Percentiles rank a stretch among this genome's conserved stretches.
These are phyloP conservation scores for Chelonus insularis DNA, from an alignment of 1,140 invertebrate species.

Conservation along the genomic window DNA sequence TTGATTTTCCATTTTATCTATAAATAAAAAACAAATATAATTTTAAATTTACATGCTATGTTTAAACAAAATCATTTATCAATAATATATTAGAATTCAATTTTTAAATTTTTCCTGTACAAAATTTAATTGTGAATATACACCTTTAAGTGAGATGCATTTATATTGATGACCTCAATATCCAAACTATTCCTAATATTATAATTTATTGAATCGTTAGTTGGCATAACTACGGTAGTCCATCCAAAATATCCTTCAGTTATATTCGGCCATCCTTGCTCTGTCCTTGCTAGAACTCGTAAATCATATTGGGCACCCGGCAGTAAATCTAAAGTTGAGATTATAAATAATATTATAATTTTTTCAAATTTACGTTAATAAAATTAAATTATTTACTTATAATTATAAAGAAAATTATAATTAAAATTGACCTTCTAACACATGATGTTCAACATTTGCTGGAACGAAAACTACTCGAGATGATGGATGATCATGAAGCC, in stretches of 20 bases:
- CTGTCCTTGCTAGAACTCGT: slow-evolving; percentile 62
- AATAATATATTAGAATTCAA: too few relatives aligned
- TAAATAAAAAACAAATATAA: slow-evolving; percentile 22
- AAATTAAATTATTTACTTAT: neutral
- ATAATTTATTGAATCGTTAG: slow-evolving; percentile 38
- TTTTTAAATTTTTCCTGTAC: too few relatives aligned
- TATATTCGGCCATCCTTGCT: slow-evolving; percentile 58
- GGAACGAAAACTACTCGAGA: slow-evolving; percentile 56
- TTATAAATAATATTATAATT: too few relatives aligned
- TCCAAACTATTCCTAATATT: slow-evolving; percentile 48
- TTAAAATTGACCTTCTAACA: slow-evolving; percentile 64
- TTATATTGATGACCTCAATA: slow-evolving; percentile 54
- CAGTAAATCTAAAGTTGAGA: slow-evolving; percentile 54
- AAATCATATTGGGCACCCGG: slow-evolving; percentile 65
- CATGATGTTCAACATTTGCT: slow-evolving; percentile 52
- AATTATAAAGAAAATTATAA: slow-evolving; percentile 1
- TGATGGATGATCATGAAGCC: slow-evolving; percentile 56
- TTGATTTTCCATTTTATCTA: slow-evolving; percentile 57
- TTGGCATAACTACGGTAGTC: slow-evolving; percentile 59
- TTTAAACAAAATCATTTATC: neutral
- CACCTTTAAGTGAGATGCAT: slow-evolving; percentile 57
- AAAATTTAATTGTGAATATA: too few relatives aligned
- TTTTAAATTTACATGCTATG: neutral
- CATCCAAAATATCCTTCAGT: slow-evolving; percentile 60
- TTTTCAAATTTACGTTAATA: slow-evolving; percentile 7